Percentiles rank a stretch among this genome's conserved stretches.
Conservation (phyloP, 2,797 vertebrate genomes). For the Danio albolineatus region DNA sequence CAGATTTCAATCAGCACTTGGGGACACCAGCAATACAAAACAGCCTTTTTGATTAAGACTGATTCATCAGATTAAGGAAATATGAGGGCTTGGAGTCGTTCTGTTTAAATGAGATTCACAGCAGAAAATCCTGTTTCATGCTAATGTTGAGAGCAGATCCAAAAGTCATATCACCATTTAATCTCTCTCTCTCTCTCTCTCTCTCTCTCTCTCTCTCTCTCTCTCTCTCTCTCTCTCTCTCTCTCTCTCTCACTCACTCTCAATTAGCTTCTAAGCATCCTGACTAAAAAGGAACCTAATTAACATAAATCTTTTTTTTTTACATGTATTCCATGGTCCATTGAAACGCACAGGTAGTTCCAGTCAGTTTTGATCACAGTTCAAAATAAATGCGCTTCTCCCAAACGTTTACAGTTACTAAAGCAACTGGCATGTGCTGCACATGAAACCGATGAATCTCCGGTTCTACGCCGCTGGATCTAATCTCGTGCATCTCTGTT, state of each 20-base stretch:
- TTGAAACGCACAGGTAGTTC: too few relatives aligned
- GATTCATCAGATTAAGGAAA: conserved; percentile 58
- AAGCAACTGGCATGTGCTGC: too few relatives aligned
- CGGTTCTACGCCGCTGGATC: too few relatives aligned
- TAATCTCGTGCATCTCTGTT: too few relatives aligned
- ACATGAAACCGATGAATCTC: too few relatives aligned
- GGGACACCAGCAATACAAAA: conserved; percentile 43
- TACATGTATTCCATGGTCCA: too few relatives aligned
- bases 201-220: neutral
- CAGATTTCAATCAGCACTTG: conserved; percentile 50
- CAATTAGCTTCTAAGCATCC: neutral
- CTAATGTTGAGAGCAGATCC: conserved; percentile 65
- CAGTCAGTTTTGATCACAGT: too few relatives aligned
- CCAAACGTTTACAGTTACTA: too few relatives aligned
- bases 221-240: neutral
- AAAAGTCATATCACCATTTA: conserved; percentile 39
- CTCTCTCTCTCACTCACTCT: neutral
- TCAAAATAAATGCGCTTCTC: too few relatives aligned
- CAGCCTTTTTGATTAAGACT: conserved; percentile 49
- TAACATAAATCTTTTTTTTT: neutral
- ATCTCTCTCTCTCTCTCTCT: conserved; percentile 9
- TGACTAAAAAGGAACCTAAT: neutral
- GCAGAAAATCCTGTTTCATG: conserved; percentile 82
- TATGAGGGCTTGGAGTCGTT: conserved; percentile 35
- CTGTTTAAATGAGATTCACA: conserved; percentile 66